Conservation (phyloP, 2,888 invertebrate genomes). For the Troilus luridus region DNA sequence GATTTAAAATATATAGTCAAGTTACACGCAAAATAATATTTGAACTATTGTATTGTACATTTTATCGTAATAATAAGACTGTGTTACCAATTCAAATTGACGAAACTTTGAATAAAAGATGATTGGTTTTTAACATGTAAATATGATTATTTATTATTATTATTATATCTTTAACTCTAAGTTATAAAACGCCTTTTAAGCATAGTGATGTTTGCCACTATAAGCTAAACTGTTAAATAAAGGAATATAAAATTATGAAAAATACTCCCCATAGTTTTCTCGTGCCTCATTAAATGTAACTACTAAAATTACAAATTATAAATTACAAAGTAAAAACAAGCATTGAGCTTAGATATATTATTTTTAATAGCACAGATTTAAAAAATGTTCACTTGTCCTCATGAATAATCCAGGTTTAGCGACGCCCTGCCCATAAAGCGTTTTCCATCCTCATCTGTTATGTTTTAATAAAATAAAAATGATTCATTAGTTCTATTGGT, state of each 20-base stretch:
- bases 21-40: background rate
- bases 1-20: background rate
- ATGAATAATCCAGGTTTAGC: too few relatives aligned
- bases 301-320: background rate
- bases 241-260: background rate
- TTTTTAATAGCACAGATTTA: too few relatives aligned
- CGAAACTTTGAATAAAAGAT: background rate
- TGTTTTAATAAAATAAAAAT: too few relatives aligned
- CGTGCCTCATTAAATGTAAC: background rate
- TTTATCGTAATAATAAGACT: background rate
- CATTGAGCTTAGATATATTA: background rate
- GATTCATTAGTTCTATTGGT: too few relatives aligned
- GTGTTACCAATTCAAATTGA: background rate
- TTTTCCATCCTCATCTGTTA: too few relatives aligned
- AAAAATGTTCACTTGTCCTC: too few relatives aligned
- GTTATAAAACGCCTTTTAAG: background rate
- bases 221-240: background rate
- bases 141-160: background rate
- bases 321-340: background rate
- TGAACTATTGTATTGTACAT: background rate
- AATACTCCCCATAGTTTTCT: background rate
- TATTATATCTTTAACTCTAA: background rate
- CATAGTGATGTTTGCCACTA: background rate
- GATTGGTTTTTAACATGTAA: background rate
- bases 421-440: too few relatives aligned